Evolutionary conservation across 2,113 vertebrate genomes (phyloP).

Genomic region (Hydrolagus affinis): DNA sequence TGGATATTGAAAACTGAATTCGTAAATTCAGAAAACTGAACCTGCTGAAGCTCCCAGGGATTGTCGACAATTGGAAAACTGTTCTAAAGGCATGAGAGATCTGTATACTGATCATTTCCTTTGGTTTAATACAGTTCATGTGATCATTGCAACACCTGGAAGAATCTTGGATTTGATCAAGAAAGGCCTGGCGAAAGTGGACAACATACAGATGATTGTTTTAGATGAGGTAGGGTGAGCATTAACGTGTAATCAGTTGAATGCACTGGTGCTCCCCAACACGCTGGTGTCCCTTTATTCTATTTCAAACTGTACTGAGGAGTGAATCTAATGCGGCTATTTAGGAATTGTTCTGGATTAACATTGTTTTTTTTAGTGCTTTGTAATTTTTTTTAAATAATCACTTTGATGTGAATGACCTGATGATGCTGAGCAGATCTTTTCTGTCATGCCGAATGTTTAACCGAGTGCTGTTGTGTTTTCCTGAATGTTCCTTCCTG

Average conservation of each 20-base stretch:
- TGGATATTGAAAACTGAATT: no score
- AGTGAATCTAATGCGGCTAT: neutral
- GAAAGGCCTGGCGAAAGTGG: slow-evolving; percentile 96
- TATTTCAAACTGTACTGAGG: neutral
- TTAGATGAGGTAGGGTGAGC: slow-evolving; percentile 78
- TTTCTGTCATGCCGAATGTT: neutral
- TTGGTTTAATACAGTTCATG: slow-evolving; percentile 69
- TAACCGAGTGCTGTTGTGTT: neutral
- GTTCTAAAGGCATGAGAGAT: no score
- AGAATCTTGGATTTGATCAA: slow-evolving; percentile 98
- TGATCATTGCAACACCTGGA: slow-evolving; percentile 93
- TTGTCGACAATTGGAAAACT: no score
- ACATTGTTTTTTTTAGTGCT: neutral
- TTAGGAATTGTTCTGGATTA: neutral
- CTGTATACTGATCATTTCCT: slow-evolving; percentile 16
- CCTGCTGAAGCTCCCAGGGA: no score
- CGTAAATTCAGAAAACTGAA: no score
- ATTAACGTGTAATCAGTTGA: neutral
- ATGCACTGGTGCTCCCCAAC: no score
- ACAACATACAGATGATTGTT: slow-evolving; percentile 95
- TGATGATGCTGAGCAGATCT: neutral
- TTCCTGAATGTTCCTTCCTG: neutral
- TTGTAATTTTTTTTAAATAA: neutral
- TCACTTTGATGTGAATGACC: neutral
- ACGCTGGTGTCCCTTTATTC: no score